Base-by-base conservation (phyloP, 2,797 vertebrate genomes). In the Podarcis siculus region DNA sequence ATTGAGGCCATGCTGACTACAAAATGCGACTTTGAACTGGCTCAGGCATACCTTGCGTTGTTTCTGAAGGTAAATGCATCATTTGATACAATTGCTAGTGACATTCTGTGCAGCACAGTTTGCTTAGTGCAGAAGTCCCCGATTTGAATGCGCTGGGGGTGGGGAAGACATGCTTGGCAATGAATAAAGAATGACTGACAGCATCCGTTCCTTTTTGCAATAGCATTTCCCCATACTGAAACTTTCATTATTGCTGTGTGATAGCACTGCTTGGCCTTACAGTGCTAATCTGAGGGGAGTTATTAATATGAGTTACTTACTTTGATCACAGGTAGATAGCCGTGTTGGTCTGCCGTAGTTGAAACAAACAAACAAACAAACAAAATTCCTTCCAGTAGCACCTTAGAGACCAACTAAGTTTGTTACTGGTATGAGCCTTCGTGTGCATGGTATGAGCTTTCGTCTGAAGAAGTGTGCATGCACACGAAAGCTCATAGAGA, bases 21-120 rank as follows among this genome's bases (percentile, higher is more conserved):
- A 86, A 98, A 98, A 92, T 95, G 95, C 89, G 98, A 99, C 95
- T 99, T 98, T 2, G 98, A 99, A 87, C 95, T 99, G 87, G 97
- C 98, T 3, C 98, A 99, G 15, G 98, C 98, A 0, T 99, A 99
- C 94, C 97, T 99, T 89, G 98, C 98, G 0, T 97, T 99, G 1
- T 99, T 99, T 95, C 92, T 99, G 79, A 98, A 99, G 98, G 99
- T 99, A 95, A 95, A 67, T 93, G 71, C 86, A 42, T 77, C 27
- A 10, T 0, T 67, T 61, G 78, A 73, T 35, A 64, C 81, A 39
- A 2, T 77, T 78, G 5, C 35, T 73, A 0, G 0, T 15, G n/a
- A 12, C 0, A 0, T 77, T 0, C 12, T 13, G 15, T 83, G 79
- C n/a, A 86, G 87, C 35, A 17, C 2, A 49, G 19, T 19, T 64